These are phyloP conservation scores for Tyrannus savana DNA, from an alignment of 2,113 vertebrate genomes.

Conservation along the genomic window DNA sequence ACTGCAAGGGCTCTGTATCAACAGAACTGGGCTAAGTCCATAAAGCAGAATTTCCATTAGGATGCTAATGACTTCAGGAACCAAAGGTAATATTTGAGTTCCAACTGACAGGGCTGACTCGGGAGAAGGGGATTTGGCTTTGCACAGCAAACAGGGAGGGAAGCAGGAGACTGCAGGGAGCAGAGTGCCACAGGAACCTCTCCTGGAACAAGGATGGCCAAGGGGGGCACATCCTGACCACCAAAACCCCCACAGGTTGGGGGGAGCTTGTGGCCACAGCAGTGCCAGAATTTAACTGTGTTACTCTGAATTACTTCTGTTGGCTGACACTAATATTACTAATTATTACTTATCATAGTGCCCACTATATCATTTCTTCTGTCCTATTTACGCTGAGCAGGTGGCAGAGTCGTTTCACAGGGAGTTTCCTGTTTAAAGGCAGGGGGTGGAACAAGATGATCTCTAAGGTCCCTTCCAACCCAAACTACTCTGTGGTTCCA, in stretches of 20 bases:
- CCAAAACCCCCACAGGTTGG: fast-evolving
- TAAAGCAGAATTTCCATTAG: slow-evolving; percentile 41
- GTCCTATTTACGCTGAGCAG: fast-evolving
- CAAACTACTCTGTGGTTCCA: neutral
- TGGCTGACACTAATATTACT: neutral
- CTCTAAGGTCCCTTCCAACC: neutral
- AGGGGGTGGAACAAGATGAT: neutral
- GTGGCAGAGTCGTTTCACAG: fast-evolving
- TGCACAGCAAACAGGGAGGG: slow-evolving; percentile 11
- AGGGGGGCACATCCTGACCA: neutral
- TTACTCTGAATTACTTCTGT: neutral
- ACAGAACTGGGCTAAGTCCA: slow-evolving; percentile 2
- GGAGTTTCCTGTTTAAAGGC: neutral
- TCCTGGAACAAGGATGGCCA: neutral
- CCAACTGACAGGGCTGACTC: neutral
- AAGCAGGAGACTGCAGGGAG: neutral
- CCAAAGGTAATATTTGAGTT: slow-evolving; percentile 32
- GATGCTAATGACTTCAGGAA: slow-evolving; percentile 47
- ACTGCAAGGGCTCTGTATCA: neutral
- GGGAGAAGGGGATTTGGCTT: slow-evolving; percentile 19
- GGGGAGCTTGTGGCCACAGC: neutral
- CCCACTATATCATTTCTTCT: neutral
- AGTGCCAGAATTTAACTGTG: fast-evolving
- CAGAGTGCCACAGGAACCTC: neutral
- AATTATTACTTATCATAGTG: fast-evolving